A percentile compares a stretch with the other conserved stretches of the same genome.
These are phyloP conservation scores for Octopus bimaculoides DNA, from an alignment of 1,140 invertebrate species.

Conservation along the genomic window DNA sequence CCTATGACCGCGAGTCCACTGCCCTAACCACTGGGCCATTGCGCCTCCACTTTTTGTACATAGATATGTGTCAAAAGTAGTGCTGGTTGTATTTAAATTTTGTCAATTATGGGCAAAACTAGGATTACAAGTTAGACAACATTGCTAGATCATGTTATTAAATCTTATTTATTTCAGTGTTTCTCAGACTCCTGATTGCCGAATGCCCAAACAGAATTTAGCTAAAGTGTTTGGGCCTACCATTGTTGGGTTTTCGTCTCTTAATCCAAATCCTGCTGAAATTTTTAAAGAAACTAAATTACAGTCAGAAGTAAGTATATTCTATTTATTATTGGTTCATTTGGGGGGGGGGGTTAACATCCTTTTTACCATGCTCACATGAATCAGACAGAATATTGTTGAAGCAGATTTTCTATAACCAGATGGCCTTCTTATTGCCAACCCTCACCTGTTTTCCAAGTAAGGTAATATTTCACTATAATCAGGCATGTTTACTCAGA, in stretches of 20 bases:
- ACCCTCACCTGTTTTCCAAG: too few species aligned
- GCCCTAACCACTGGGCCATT: too few species aligned
- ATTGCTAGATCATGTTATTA: too few species aligned
- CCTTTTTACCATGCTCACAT: not conserved
- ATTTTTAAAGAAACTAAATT: slow-evolving; percentile 64
- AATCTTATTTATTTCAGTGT: slow-evolving; percentile 61
- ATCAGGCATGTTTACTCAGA: too few species aligned
- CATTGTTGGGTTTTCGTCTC: slow-evolving; percentile 75
- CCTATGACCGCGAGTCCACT: too few species aligned
- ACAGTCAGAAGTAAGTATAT: slow-evolving; percentile 62
- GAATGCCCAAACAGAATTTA: slow-evolving; percentile 77
- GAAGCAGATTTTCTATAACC: not conserved
- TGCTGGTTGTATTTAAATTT: too few species aligned
- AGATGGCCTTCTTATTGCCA: not conserved
- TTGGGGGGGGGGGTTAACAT: not conserved
- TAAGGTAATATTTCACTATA: too few species aligned
- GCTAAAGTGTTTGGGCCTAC: slow-evolving; percentile 83
- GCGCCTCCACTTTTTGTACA: too few species aligned
- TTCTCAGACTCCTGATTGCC: slow-evolving; percentile 68
- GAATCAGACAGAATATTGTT: not conserved
- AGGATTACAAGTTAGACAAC: too few species aligned
- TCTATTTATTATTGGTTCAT: not conserved
- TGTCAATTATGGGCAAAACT: too few species aligned
- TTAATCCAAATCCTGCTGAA: slow-evolving; percentile 67
- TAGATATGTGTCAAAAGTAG: too few species aligned